Conservation (phyloP, 2,797 vertebrate genomes). For the Anableps anableps region DNA sequence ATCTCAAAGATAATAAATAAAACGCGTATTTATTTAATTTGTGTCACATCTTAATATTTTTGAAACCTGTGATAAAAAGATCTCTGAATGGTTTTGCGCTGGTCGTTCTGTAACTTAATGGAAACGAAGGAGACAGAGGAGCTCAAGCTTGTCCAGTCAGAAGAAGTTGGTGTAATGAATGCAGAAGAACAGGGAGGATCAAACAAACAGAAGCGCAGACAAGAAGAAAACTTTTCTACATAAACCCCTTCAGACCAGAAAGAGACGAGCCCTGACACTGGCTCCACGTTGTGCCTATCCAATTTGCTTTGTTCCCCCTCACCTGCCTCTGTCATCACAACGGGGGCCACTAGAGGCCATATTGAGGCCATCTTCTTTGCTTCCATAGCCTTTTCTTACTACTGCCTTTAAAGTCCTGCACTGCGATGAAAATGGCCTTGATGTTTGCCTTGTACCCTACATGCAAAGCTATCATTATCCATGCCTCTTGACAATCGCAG, state of each 20-base stretch:
- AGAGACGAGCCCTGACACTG: constrained; percentile 41
- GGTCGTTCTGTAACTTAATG: constrained; percentile 21
- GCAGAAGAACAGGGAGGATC: constrained; percentile 52
- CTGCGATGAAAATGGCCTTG: constrained; percentile 75
- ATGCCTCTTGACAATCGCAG: constrained; percentile 83
- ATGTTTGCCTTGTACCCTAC: constrained; percentile 82
- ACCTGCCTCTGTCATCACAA: constrained; percentile 77
- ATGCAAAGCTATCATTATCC: constrained; percentile 86
- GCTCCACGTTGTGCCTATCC: constrained; percentile 55
- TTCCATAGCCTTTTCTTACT: constrained; percentile 64
- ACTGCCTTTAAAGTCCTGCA: constrained; percentile 77
- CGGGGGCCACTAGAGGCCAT: constrained; percentile 70
- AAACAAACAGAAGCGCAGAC: constrained; percentile 42
- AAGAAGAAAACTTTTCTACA: constrained; percentile 56
- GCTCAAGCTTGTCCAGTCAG: constrained; percentile 25
- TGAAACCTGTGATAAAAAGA: not conserved
- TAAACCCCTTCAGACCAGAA: constrained; percentile 42
- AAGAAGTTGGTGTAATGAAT: constrained; percentile 25
- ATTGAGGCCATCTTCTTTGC: constrained; percentile 65
- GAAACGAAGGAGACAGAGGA: not conserved
- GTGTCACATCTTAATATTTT: too few relatives aligned
- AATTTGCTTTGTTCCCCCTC: constrained; percentile 78
- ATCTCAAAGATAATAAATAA: too few relatives aligned
- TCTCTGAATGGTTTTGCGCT: not conserved
- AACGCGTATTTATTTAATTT: too few relatives aligned